A percentile compares a stretch with the other conserved stretches of the same genome.
Evolutionary conservation across 2,113 vertebrate species (phyloP).

Genomic region (Trematocara unimaculatum): DNA sequence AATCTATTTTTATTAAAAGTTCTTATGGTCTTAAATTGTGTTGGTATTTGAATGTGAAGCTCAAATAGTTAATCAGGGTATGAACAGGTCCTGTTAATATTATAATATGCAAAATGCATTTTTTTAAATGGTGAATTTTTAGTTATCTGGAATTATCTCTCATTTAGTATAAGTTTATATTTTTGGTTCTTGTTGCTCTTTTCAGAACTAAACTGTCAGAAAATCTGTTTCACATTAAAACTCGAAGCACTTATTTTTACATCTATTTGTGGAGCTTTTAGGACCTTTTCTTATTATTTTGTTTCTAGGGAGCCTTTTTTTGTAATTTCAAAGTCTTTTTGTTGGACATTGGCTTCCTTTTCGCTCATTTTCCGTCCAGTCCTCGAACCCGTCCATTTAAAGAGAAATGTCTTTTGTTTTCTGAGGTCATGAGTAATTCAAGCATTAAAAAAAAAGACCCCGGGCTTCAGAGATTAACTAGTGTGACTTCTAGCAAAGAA

Average conservation of each 20-base stretch:
- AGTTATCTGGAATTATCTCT: background rate
- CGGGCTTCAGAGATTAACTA: background rate
- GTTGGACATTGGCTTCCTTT: background rate
- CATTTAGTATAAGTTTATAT: background rate
- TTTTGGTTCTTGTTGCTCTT: background rate
- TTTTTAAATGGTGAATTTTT: background rate
- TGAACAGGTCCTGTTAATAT: background rate
- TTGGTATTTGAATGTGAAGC: background rate
- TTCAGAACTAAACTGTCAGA: background rate
- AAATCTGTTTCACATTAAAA: background rate
- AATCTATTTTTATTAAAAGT: background rate
- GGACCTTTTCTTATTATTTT: background rate
- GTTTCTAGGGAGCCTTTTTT: background rate
- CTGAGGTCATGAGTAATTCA: background rate
- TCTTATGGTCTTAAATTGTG: background rate
- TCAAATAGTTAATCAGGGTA: background rate
- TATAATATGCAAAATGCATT: background rate
- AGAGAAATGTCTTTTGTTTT: fast-evolving
- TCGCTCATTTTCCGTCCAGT: background rate
- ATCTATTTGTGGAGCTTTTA: background rate
- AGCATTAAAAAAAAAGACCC: background rate
- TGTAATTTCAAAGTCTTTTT: background rate
- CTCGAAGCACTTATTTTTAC: background rate
- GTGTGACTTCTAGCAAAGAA: background rate
- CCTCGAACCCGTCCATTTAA: background rate